phyloP scores from a whole-genome alignment of 2,888 invertebrate species.

The Sesia bembeciformis region DNA sequence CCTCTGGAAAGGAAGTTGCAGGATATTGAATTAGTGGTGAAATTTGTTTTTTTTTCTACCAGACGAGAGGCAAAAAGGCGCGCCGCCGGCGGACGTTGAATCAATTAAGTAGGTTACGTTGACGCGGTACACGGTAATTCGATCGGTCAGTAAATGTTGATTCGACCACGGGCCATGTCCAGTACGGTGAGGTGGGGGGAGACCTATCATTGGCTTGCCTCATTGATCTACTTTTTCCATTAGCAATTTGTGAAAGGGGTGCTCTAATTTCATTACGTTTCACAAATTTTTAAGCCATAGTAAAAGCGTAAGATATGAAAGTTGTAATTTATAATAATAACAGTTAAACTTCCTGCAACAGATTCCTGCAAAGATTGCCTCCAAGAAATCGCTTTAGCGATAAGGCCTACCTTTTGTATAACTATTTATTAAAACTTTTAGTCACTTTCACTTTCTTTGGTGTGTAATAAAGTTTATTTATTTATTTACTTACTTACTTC shows the following conservation, averaged over 20 bases:
- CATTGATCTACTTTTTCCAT: conserved; percentile 39
- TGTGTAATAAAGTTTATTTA: too few species aligned
- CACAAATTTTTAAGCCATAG: not conserved
- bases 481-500: too few species aligned
- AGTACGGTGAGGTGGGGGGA: conserved; percentile 9
- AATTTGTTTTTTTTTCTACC: conserved; percentile 45
- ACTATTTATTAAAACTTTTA: too few species aligned
- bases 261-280: conserved; percentile 18
- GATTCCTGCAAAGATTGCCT: too few species aligned
- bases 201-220: conserved; percentile 17
- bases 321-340: too few species aligned
- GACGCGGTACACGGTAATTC: conserved; percentile 59
- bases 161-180: conserved; percentile 53
- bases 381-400: too few species aligned
- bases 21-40: conserved; percentile 58
- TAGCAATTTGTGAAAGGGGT: conserved; percentile 19
- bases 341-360: too few species aligned
- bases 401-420: too few species aligned
- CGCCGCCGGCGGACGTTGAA: conserved; percentile 50
- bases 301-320: too few species aligned
- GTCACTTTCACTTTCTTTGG: too few species aligned
- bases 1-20: conserved; percentile 19
- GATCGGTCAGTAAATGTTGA: conserved; percentile 69
- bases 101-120: conserved; percentile 58
- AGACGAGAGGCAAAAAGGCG: conserved; percentile 48